Evolutionary conservation across 2,113 vertebrate genomes (phyloP), one percentile per base, ranked within the genome.

Genomic region (Pteropus alecto): DNA sequence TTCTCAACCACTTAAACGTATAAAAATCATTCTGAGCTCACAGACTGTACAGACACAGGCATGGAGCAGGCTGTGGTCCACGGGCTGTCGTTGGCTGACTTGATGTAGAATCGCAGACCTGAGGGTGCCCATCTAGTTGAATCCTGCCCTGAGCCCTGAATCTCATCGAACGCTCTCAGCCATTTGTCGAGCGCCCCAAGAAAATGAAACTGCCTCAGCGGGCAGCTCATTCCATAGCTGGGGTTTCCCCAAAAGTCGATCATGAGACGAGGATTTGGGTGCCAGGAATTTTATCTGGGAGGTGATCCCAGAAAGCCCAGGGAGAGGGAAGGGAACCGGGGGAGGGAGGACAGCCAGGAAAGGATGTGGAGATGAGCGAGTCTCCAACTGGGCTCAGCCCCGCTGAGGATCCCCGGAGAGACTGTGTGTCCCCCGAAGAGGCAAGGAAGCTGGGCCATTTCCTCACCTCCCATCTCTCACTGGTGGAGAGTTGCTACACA

Each of bases 211-310:
- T 48, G 43, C 14, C 41, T 95, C 26, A 6, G 12, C 5, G 24
- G 58, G 14, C 30, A n/a, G 35, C 60, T 65, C 38, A 33, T 71
- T 60, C 46, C 46, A 24, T n/a, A 51, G n/a, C 58, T 91, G 54
- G 71, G 90, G 61, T 82, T 85, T 93, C 35, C 74, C 83, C 84
- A 43, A 74, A 94, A 92, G 67, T 68, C 68, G 19, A 71, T 77
- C 35, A 26, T 38, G 46, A 82, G 86, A 51, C 60, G 63, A 93
- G n/a, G 14, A 74, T 85, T 67, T 48, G 41, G 54, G 38, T 95
- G 83, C 83, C 90, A 83, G 83, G 82, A 88, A 65, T 46, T 46
- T 38, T 65, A 46, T 60, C 26, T 76, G 51, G 51, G 46, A 86
- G 70, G 38, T 28, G 71, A 81, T 91, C 60, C 83, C 54, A 35